Percentiles rank a stretch among this genome's conserved stretches.
phyloP scores from a whole-genome alignment of 2,797 vertebrate genomes.

The Tarsius wallacei region DNA sequence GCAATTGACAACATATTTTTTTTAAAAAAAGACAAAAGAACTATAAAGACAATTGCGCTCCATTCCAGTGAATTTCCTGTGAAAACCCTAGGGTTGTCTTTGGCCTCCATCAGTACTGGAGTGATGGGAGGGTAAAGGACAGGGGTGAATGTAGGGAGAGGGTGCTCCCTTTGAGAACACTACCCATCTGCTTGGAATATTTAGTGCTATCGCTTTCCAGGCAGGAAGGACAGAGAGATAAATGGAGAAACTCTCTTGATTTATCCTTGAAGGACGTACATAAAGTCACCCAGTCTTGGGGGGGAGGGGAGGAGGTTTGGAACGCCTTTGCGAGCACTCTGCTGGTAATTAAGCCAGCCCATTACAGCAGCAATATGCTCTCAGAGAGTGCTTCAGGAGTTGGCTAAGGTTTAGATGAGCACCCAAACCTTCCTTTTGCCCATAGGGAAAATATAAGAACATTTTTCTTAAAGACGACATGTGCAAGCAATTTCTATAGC shows the following conservation, averaged over 20 bases:
- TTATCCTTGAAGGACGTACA: constrained; percentile 35
- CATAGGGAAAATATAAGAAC: constrained; percentile 69
- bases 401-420: constrained; percentile 28
- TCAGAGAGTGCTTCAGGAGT: constrained; percentile 71
- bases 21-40: constrained; percentile 83
- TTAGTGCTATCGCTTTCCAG: constrained; percentile 58
- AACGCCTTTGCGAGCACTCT: constrained; percentile 43
- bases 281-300: not conserved
- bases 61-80: constrained; percentile 78
- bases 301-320: not conserved
- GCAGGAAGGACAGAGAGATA: constrained; percentile 71
- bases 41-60: constrained; percentile 73
- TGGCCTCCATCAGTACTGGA: constrained; percentile 77
- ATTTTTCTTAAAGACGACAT: constrained; percentile 79
- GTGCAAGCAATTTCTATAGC: constrained; percentile 81
- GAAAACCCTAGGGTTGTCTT: constrained; percentile 88
- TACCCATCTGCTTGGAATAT: constrained; percentile 84
- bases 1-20: constrained; percentile 78
- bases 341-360: constrained; percentile 67
- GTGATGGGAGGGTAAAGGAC: not conserved
- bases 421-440: constrained; percentile 77
- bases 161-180: constrained; percentile 77
- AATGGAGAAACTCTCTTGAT: constrained; percentile 56
- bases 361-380: not conserved
- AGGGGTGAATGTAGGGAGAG: not conserved